Base-by-base conservation (phyloP, 2,888 invertebrate species). In the Macropis europaea region DNA sequence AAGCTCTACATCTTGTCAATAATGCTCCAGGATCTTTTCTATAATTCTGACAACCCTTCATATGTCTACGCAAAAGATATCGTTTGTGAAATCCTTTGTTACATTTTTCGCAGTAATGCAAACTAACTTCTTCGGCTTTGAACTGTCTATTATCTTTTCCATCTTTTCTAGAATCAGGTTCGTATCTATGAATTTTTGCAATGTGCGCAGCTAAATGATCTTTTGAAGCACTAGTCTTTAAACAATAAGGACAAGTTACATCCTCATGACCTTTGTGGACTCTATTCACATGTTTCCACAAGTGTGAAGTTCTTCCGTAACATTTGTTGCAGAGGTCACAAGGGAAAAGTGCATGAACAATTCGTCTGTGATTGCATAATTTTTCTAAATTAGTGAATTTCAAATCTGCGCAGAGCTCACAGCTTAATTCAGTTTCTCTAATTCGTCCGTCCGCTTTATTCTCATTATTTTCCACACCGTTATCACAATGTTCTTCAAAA, bases 201-300 rank as follows among this genome's bases (percentile, higher is more conserved):
- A 92, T 92, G 76, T 93, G 93, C 32, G 92, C 92, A 1, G 91
- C 89, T 2, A 93, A 84, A 77, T 93, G 93, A 74, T 92, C 92
- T 70, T 91, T 92, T 1, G 92, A 92, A 0, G 93, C 92, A 53
- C 92, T 92, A 0, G 93, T 93, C 80, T 92, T 92, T 70, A 91
- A 88, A 77, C 93, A 93, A 42, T 92, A 88, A 38, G 91, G 91
- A 78, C 93, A 93, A 0, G 93, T 93, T 4, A 93, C 91, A 64
- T 92, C 92, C n/a, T 91, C 91, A 82, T 93, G 92, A 11, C 92
- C 92, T 81, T 91, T 91, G 81, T 93, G 93, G 9, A 92, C 90
- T 40, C 92, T 89, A 78, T 93, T 93, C 1, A 93, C 93, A 80
- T 93, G 93, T 79, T 93, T 93, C 93, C 93, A 93, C 9, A 93